phyloP scores from a whole-genome alignment of 2,113 vertebrate species.

The Semnornis frantzii region DNA sequence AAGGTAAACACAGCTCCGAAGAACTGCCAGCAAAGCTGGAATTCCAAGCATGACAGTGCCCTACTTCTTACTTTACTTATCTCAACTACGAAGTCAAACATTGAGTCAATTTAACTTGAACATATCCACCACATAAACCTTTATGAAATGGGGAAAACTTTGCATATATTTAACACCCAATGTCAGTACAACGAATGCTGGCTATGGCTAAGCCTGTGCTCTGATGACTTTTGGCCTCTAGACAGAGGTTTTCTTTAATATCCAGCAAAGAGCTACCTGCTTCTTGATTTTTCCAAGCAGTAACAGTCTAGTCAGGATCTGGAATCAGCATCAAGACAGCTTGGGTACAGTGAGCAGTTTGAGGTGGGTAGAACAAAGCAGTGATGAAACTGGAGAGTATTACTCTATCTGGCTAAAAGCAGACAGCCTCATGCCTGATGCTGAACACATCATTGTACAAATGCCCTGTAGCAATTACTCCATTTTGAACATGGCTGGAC shows the following conservation, averaged over 20 bases:
- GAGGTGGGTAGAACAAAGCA: background rate
- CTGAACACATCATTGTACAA: rapidly evolving
- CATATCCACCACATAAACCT: background rate
- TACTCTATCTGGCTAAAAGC: background rate
- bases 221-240: no score
- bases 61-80: background rate
- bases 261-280: background rate
- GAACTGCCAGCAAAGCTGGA: background rate
- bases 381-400: background rate
- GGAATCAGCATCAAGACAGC: rapidly evolving
- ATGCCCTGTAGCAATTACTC: background rate
- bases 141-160: background rate
- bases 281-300: rapidly evolving
- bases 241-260: no score
- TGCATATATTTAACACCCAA: background rate
- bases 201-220: no score
- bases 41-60: background rate
- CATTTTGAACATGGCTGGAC: background rate
- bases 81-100: background rate
- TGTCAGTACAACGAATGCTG: no score
- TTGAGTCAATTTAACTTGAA: background rate
- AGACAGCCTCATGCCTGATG: rapidly evolving
- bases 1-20: background rate
- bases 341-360: background rate
- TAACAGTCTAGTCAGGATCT: background rate